Percentiles rank a stretch among this genome's conserved stretches.
Evolutionary conservation across 2,113 vertebrate genomes (phyloP).

Genomic region (Talpa occidentalis): DNA sequence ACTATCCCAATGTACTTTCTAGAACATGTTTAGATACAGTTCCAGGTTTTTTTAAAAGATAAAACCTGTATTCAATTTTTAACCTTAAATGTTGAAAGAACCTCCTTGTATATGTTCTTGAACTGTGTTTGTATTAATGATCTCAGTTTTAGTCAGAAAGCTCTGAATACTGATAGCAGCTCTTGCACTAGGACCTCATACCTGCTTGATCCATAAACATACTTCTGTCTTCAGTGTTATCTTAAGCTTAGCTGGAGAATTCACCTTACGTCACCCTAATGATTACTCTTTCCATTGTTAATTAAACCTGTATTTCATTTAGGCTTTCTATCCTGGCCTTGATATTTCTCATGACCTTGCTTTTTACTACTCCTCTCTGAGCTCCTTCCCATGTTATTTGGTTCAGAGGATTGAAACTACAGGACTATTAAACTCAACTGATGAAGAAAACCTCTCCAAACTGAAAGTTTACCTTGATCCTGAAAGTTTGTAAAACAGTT

Average conservation of each 20-base stretch:
- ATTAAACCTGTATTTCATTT: neutral
- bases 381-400: neutral
- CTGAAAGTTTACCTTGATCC: neutral
- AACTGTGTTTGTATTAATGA: conserved; percentile 1
- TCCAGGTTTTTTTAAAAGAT: neutral
- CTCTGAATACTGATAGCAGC: neutral
- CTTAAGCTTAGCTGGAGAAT: neutral
- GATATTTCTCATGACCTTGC: neutral
- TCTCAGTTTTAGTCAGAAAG: neutral
- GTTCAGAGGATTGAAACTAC: neutral
- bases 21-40: neutral
- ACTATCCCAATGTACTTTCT: neutral
- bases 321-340: neutral
- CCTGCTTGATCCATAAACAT: neutral
- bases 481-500: neutral
- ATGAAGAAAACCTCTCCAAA: neutral
- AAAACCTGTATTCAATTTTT: neutral
- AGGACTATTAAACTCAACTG: neutral
- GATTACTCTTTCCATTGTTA: neutral
- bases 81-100: neutral
- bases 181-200: neutral
- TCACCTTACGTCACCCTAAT: neutral
- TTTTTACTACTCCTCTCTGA: neutral
- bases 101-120: neutral
- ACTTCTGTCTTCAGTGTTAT: neutral